Conservation (phyloP, 2,888 invertebrate species). For the Drosophila diplacantha region DNA sequence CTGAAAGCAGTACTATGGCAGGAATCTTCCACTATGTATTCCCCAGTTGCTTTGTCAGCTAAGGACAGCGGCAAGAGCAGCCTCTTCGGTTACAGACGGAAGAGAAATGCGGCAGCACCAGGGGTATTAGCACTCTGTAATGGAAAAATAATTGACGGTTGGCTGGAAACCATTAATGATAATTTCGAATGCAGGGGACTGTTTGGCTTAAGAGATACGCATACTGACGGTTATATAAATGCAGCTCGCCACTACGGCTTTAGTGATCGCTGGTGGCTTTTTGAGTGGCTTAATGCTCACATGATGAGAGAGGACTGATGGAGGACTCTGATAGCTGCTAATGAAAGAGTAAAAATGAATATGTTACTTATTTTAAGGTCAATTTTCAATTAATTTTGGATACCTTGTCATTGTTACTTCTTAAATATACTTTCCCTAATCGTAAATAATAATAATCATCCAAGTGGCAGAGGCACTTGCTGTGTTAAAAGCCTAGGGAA, state of each 20-base stretch:
- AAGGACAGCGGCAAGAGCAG: neutral
- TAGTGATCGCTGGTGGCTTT: accelerated
- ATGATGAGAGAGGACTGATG: no score
- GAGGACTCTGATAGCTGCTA: no score
- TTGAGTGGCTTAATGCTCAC: no score
- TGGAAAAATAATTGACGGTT: constrained; percentile 1
- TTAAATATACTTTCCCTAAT: neutral
- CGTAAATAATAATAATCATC: constrained; percentile 73
- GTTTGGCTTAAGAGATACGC: neutral
- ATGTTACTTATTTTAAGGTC: neutral
- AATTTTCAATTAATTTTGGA: neutral
- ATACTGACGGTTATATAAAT: no score
- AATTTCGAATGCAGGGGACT: constrained; percentile 1
- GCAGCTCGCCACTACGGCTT: no score
- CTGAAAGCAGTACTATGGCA: neutral
- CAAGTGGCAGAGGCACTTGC: constrained; percentile 57
- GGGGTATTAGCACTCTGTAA: constrained; percentile 1
- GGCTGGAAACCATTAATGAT: constrained; percentile 5
- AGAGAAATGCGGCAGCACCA: neutral
- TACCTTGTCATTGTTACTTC: no score
- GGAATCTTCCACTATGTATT: neutral
- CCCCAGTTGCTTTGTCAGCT: neutral
- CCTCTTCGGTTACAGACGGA: neutral
- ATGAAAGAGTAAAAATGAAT: neutral
- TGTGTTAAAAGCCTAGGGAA: constrained; percentile 6